Conservation (phyloP, 2,888 invertebrate genomes). For the Rhodophaea formosa region DNA sequence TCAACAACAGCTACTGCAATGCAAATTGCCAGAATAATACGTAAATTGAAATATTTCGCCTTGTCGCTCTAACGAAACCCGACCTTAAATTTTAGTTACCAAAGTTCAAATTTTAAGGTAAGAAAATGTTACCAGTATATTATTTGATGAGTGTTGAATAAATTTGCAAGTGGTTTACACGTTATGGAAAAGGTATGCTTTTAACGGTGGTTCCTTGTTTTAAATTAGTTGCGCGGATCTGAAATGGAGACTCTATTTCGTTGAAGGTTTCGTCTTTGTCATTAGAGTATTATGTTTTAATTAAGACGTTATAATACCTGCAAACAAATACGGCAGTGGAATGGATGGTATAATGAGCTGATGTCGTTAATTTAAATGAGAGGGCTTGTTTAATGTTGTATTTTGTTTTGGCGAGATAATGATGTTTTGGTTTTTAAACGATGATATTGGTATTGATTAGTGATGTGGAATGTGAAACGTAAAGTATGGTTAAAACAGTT, state of each 20-base stretch:
- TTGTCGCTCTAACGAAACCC: constrained; percentile 29
- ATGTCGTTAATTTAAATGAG: constrained; percentile 7
- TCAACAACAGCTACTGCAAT: constrained; percentile 52
- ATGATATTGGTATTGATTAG: too few relatives aligned
- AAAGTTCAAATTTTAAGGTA: constrained; percentile 35
- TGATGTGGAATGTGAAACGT: too few relatives aligned
- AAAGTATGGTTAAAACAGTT: too few relatives aligned
- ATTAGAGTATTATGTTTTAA: constrained; percentile 15
- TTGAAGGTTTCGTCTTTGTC: constrained; percentile 5
- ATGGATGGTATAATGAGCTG: background rate
- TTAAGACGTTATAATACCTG: constrained; percentile 8
- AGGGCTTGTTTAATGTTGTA: background rate
- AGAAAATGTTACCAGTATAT: constrained; percentile 48
- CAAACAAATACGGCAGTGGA: constrained; percentile 7
- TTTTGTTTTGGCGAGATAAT: background rate
- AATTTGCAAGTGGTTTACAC: constrained; percentile 70
- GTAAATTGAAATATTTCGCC: constrained; percentile 58
- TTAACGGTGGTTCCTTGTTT: constrained; percentile 63
- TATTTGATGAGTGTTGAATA: constrained; percentile 69
- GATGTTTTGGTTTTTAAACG: background rate
- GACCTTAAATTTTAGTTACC: constrained; percentile 32
- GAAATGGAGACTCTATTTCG: constrained; percentile 26
- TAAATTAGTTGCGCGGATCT: constrained; percentile 45
- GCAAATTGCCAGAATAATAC: constrained; percentile 65
- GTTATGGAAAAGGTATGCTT: constrained; percentile 61